phyloP scores from a whole-genome alignment of 2,888 invertebrate genomes.

The Neoaliturus tenellus region DNA sequence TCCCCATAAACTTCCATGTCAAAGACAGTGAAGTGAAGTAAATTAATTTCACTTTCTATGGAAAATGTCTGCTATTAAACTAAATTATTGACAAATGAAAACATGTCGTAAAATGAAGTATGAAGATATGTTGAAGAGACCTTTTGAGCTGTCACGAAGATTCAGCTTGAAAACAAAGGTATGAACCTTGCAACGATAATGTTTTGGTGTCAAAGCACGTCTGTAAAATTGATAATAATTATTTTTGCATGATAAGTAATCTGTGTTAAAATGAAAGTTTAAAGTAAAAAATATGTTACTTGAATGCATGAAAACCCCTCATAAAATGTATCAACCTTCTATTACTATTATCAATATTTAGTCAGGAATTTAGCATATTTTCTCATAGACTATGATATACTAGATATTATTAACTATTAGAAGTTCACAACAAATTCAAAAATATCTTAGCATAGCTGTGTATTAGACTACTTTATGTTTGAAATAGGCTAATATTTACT shows the following conservation, averaged over 20 bases:
- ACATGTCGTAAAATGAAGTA: background rate
- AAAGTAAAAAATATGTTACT: background rate
- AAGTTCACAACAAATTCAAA: background rate
- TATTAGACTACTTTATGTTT: background rate
- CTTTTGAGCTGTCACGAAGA: background rate
- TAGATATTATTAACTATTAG: background rate
- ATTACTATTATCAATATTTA: background rate
- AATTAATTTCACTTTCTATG: no score
- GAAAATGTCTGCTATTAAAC: no score
- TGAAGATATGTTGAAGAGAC: background rate
- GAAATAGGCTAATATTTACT: background rate
- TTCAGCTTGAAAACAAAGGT: background rate
- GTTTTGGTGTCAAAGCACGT: conserved; percentile 36
- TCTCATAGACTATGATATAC: background rate
- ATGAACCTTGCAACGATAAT: background rate
- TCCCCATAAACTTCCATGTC: no score
- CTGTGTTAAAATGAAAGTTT: background rate
- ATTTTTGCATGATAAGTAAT: conserved; percentile 57
- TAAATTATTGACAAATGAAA: no score
- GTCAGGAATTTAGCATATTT: background rate
- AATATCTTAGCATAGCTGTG: background rate
- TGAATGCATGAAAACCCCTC: conserved; percentile 7
- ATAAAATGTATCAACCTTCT: background rate
- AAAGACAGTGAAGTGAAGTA: no score
- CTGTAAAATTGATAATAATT: conserved; percentile 32